These are phyloP conservation scores for Caenorhabditis brenneri DNA, from an alignment of 1,140 invertebrate species.

Conservation along the genomic window DNA sequence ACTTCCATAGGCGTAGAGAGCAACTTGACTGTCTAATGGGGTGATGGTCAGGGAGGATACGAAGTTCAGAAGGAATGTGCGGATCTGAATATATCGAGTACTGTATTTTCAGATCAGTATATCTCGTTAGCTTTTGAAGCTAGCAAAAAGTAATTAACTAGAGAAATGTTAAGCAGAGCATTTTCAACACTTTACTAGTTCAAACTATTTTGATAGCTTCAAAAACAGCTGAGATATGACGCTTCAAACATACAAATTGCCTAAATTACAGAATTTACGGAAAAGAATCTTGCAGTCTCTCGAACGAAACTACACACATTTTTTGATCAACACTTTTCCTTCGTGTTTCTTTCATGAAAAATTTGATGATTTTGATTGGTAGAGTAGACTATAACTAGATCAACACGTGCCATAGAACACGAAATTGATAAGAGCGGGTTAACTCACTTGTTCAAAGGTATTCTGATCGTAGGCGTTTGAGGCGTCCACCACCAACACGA, in stretches of 20 bases:
- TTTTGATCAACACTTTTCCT: too few relatives aligned
- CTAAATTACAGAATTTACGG: too few relatives aligned
- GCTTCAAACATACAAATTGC: too few relatives aligned
- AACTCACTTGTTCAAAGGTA: constrained; percentile 25
- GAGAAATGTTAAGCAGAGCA: too few relatives aligned
- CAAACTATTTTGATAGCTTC: too few relatives aligned
- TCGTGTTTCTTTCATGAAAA: not conserved
- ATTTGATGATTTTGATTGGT: not conserved
- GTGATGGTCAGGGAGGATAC: not conserved
- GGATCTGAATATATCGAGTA: not conserved
- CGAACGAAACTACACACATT: not conserved
- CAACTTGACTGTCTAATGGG: not conserved
- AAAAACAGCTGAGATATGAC: too few relatives aligned
- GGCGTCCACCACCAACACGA: not conserved
- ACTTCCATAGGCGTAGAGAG: constrained; percentile 9
- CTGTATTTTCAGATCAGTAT: too few relatives aligned
- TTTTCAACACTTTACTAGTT: too few relatives aligned
- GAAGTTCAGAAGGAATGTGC: not conserved
- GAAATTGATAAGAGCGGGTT: not conserved
- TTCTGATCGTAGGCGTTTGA: not conserved
- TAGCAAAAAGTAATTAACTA: too few relatives aligned
- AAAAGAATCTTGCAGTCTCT: not conserved
- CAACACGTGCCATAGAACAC: not conserved
- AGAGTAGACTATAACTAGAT: not conserved
- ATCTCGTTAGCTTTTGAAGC: too few relatives aligned